These are phyloP conservation scores for Cacatua alba DNA, from an alignment of 2,113 vertebrate species.

Conservation along the genomic window DNA sequence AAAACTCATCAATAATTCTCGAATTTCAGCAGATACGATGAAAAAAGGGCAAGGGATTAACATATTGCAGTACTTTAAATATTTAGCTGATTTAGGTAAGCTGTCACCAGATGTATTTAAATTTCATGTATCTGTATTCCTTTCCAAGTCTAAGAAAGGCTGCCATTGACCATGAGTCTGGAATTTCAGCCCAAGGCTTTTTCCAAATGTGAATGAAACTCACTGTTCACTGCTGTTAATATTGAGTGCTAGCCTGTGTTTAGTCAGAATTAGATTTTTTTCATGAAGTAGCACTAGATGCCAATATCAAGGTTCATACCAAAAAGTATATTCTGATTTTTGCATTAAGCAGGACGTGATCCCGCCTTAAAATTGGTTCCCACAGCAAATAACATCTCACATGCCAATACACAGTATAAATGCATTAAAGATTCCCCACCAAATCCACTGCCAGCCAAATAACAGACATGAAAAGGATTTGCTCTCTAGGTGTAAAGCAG, in stretches of 20 bases:
- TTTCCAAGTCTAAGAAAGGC: neutral
- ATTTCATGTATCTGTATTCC: neutral
- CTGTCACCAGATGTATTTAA: neutral
- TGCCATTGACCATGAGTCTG: neutral
- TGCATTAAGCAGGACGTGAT: neutral
- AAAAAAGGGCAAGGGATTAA: neutral
- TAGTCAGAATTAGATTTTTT: neutral
- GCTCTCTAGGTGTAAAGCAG: neutral
- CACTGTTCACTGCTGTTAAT: neutral
- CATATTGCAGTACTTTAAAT: neutral
- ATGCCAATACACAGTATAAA: neutral
- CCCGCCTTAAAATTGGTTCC: neutral
- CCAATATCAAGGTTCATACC: neutral
- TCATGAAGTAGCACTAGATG: neutral
- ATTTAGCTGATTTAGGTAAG: neutral
- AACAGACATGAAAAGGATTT: neutral
- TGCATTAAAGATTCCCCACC: neutral
- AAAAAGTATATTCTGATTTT: neutral
- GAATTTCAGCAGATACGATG: neutral
- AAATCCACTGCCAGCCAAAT: neutral
- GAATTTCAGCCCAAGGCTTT: neutral
- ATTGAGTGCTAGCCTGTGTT: neutral
- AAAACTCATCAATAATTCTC: neutral
- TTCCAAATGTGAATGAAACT: neutral
- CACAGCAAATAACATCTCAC: neutral